A percentile compares a stretch with the other conserved stretches of the same genome.
Conservation (phyloP, 2,888 invertebrate genomes). For the Phasia obesa region DNA sequence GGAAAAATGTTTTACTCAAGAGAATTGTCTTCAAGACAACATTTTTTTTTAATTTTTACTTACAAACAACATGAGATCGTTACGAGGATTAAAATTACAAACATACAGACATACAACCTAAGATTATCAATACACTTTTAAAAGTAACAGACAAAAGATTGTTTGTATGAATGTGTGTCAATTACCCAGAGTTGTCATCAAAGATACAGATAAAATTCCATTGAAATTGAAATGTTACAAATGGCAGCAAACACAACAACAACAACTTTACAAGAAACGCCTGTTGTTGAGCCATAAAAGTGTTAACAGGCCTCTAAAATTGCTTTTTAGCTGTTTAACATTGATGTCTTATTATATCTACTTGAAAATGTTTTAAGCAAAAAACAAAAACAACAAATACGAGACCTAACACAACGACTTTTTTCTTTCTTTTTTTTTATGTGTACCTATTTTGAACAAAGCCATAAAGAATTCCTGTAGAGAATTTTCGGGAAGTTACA, state of each 20-base stretch:
- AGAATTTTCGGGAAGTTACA: slow-evolving; percentile 71
- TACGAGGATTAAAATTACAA: slow-evolving; percentile 58
- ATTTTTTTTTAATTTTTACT: neutral
- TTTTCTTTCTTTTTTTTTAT: slow-evolving; percentile 7
- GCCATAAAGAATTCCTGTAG: slow-evolving; percentile 59
- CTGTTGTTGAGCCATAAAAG: slow-evolving; percentile 50
- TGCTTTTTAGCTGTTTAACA: slow-evolving; percentile 32
- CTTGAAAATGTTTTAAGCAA: slow-evolving; percentile 30
- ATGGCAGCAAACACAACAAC: slow-evolving; percentile 36
- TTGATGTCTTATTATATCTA: slow-evolving; percentile 50
- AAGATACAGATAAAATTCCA: slow-evolving; percentile 58
- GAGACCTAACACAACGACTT: slow-evolving; percentile 42
- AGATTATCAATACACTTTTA: neutral
- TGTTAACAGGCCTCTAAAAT: slow-evolving; percentile 60
- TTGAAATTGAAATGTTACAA: slow-evolving; percentile 59
- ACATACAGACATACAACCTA: slow-evolving; percentile 65
- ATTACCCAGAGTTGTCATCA: slow-evolving; percentile 59
- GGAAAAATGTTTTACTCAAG: slow-evolving; percentile 48
- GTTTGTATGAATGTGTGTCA: slow-evolving; percentile 20
- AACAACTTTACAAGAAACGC: slow-evolving; percentile 28
- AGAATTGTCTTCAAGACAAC: slow-evolving; percentile 13
- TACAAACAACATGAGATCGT: slow-evolving; percentile 58
- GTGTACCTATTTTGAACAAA: slow-evolving; percentile 20
- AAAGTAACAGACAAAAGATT: slow-evolving; percentile 28
- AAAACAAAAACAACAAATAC: slow-evolving; percentile 30